Conservation (phyloP, 2,797 vertebrate genomes). For the Coregonus ussuriensis region DNA sequence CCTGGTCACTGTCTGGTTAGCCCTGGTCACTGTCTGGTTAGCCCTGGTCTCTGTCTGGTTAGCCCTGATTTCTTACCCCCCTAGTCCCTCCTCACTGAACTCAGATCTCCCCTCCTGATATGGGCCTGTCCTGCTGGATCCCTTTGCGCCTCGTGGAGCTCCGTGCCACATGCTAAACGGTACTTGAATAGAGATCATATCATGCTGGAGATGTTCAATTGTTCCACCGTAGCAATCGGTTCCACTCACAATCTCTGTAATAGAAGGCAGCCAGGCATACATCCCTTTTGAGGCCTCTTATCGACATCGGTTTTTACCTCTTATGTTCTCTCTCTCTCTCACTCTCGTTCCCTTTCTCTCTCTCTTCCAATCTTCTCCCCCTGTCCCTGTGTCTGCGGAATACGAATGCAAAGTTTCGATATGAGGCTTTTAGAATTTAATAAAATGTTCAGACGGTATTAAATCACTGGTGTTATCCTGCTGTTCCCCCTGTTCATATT, state of each 20-base stretch:
- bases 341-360: background rate
- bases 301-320: conserved; percentile 15
- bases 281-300: conserved; percentile 28
- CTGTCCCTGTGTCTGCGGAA: conserved; percentile 16
- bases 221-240: conserved; percentile 40
- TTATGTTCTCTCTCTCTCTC: background rate
- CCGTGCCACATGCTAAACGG: conserved; percentile 63
- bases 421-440: conserved; percentile 20
- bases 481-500: background rate
- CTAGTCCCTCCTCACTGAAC: conserved; percentile 23
- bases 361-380: conserved; percentile 10
- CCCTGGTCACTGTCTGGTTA: too few species aligned
- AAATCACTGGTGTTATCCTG: conserved; percentile 13
- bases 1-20: too few species aligned
- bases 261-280: conserved; percentile 23
- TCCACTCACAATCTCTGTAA: conserved; percentile 32
- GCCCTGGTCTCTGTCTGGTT: too few species aligned
- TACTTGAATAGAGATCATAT: conserved; percentile 56
- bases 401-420: conserved; percentile 21
- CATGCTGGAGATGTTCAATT: conserved; percentile 45
- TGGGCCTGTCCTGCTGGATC: background rate
- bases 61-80: conserved; percentile 27
- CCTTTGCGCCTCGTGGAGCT: conserved; percentile 17
- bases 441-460: conserved; percentile 15
- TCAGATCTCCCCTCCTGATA: background rate